Conservation (phyloP, 2,797 vertebrate species). For the Tenualosa ilisha region DNA sequence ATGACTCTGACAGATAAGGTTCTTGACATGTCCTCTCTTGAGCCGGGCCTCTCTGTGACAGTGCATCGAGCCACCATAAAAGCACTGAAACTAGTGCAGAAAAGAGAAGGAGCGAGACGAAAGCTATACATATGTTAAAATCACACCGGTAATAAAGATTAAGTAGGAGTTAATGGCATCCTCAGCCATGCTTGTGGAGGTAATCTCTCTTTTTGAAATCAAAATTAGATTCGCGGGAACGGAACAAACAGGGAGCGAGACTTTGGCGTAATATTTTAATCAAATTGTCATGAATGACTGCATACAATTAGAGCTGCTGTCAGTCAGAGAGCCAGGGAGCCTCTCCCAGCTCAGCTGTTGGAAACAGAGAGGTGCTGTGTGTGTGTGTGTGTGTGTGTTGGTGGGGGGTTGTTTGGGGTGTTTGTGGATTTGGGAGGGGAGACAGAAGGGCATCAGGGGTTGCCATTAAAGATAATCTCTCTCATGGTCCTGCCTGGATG, state of each 20-base stretch:
- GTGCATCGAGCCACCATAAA: slow-evolving; percentile 64
- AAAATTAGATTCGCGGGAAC: slow-evolving; percentile 98
- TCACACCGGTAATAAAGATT: slow-evolving; percentile 96
- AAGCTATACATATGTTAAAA: slow-evolving; percentile 94
- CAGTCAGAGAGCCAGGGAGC: slow-evolving; percentile 88
- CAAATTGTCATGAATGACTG: slow-evolving; percentile 99
- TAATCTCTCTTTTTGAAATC: slow-evolving; percentile 99
- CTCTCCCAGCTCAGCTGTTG: slow-evolving; percentile 85
- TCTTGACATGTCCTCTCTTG: slow-evolving; percentile 6
- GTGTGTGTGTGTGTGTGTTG: not conserved
- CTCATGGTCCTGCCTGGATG: slow-evolving; percentile 70
- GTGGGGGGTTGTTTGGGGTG: not conserved
- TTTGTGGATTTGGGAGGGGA: slow-evolving; percentile 48
- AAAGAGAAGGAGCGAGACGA: slow-evolving; percentile 78
- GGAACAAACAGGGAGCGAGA: slow-evolving; percentile 98
- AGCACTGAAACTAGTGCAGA: slow-evolving; percentile 64
- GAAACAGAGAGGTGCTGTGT: slow-evolving; percentile 30
- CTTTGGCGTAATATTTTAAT: slow-evolving; percentile 99
- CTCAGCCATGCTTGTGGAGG: slow-evolving; percentile 94
- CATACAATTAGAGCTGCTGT: slow-evolving; percentile 99
- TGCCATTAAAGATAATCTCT: slow-evolving; percentile 82
- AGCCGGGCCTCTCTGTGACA: slow-evolving; percentile 1
- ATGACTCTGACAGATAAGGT: slow-evolving; percentile 19
- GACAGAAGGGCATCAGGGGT: slow-evolving; percentile 69
- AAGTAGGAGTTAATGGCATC: slow-evolving; percentile 97